Conservation (phyloP, 2,797 vertebrate species). For the Bradypus variegatus region DNA sequence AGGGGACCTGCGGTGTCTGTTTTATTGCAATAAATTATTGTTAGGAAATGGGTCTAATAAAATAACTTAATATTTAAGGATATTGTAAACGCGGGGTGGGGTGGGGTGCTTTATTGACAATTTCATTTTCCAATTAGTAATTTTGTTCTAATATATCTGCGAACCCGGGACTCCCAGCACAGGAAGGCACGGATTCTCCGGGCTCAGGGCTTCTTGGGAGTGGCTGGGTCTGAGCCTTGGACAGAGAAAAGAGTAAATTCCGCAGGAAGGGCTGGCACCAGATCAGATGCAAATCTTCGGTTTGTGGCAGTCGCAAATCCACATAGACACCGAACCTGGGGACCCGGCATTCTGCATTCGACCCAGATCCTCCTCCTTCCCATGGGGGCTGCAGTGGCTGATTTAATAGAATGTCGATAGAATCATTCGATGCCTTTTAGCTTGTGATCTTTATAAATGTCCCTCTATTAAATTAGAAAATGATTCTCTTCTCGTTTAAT, state of each 20-base stretch:
- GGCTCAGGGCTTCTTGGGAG: not conserved
- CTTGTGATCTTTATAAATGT: slow-evolving; percentile 84
- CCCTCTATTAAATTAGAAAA: slow-evolving; percentile 85
- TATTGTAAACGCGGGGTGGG: slow-evolving; percentile 48
- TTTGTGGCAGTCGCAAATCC: not conserved
- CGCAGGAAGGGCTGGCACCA: not conserved
- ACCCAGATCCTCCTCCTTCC: not conserved
- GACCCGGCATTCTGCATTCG: not conserved
- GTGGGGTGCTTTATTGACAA: slow-evolving; percentile 58
- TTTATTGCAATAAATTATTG: slow-evolving; percentile 88
- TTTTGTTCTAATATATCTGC: slow-evolving; percentile 53
- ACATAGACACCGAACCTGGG: too few relatives aligned
- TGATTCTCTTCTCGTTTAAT: slow-evolving; percentile 85
- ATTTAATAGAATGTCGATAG: slow-evolving; percentile 80
- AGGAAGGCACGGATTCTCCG: not conserved
- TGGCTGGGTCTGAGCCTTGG: not conserved
- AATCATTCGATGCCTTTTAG: slow-evolving; percentile 77
- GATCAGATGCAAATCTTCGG: not conserved
- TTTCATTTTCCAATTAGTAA: slow-evolving; percentile 68
- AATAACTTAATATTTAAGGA: slow-evolving; percentile 68
- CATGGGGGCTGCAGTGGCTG: slow-evolving; percentile 51
- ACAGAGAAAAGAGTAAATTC: not conserved
- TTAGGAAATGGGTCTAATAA: slow-evolving; percentile 78
- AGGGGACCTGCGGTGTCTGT: slow-evolving; percentile 85
- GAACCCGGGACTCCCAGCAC: not conserved